Evolutionary conservation across 2,888 invertebrate genomes (phyloP), one percentile per base, ranked within the genome.

Genomic region (Caradrina clavipalpis): DNA sequence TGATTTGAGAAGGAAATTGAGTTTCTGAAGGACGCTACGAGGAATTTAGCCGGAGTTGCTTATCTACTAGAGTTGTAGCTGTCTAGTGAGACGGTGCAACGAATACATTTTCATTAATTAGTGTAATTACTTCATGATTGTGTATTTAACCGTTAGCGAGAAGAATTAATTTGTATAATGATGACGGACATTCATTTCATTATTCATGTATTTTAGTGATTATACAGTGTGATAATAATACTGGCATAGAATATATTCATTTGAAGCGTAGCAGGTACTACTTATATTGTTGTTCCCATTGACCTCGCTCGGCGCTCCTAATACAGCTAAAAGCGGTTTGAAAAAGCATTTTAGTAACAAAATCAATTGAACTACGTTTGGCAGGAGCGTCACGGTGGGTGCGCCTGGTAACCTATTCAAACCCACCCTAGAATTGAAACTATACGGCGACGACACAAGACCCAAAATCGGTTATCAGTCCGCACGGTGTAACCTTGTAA

Each of bases 331-430:
- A 82, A 85, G 79, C 85, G 78, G 82, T 86, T 86, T 83, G 81
- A 85, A 90, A 89, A 86, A 87, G 87, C 86, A 85, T 88, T 90
- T 87, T 86, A 84, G 81, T 84, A 87, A 88, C 89, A 86, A 92
- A 93, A 92, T 94, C 93, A 93, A 93, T 94, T 91, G 91, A 87
- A 91, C 88, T 78, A 83, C 86, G 87, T 90, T 91, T 88, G 89
- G 87, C 88, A 86, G 88, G 87, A 88, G 86, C 91, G 92, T 91
- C 89, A 92, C 91, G 90, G 90, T 85, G 89, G 91, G 91, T 91
- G 93, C 91, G 88, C 89, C 88, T 86, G 87, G 80, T 93, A 94
- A 94, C 93, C 89, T 84, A 80, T 76, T 75, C 80, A 70, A 61
- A 74, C 69, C 21, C 68, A 64, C 65, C 66, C 64, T 62, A 61